Conservation (phyloP, 2,888 invertebrate species). For the Nebria brevicollis region DNA sequence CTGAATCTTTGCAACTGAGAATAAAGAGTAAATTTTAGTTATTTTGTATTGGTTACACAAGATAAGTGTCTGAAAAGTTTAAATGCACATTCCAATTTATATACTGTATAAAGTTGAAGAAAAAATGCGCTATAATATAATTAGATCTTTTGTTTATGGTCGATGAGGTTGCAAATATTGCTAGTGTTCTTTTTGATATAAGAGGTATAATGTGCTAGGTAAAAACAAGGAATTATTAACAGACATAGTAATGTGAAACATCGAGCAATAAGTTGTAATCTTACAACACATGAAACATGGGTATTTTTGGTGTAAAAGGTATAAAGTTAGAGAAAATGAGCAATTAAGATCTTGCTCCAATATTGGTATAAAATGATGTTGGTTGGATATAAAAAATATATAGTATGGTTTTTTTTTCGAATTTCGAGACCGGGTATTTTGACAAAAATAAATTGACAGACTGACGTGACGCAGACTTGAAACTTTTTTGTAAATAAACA, state of each 20-base stretch:
- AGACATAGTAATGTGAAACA: not conserved
- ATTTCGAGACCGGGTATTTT: not conserved
- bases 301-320: slow-evolving; percentile 7
- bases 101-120: no score
- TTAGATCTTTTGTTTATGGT: no score
- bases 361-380: slow-evolving; percentile 10
- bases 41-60: no score
- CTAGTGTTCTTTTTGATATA: not conserved
- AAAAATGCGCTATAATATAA: no score
- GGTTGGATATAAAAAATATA: slow-evolving; percentile 7
- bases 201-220: not conserved
- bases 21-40: no score
- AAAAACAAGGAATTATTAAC: not conserved
- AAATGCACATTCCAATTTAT: no score
- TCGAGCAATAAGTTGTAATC: not conserved
- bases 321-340: not conserved
- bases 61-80: no score
- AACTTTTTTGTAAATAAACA: slow-evolving; percentile 2
- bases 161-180: not conserved
- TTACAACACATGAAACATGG: not conserved
- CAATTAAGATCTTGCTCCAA: not conserved
- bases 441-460: slow-evolving; percentile 36
- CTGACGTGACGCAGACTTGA: slow-evolving; percentile 31
- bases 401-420: slow-evolving; percentile 6
- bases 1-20: no score